These are phyloP conservation scores for Zaprionus ghesquierei DNA, from an alignment of 1,140 invertebrate species.

Conservation along the genomic window DNA sequence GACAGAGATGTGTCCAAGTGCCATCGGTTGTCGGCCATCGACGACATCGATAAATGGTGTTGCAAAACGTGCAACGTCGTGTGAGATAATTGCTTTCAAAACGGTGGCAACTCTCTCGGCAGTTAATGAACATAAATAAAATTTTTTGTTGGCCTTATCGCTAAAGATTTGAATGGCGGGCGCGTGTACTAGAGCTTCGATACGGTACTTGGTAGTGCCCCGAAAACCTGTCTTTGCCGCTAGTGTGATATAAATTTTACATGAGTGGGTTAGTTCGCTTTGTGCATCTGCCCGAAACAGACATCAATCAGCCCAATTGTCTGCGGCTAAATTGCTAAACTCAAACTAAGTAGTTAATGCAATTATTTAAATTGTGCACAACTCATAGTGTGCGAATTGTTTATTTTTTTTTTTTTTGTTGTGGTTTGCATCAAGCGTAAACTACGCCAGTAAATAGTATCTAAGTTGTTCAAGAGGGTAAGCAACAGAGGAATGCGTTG, in stretches of 20 bases:
- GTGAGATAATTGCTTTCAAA: background rate
- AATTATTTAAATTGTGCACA: slow-evolving; percentile 18
- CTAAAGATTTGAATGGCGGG: background rate
- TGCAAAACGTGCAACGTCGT: background rate
- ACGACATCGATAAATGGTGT: background rate
- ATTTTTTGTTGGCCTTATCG: background rate
- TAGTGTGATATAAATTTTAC: background rate
- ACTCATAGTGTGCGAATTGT: background rate
- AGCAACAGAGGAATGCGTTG: slow-evolving; percentile 1
- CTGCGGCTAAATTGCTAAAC: background rate
- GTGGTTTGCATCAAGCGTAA: background rate
- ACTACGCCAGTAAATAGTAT: background rate
- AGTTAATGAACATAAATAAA: background rate
- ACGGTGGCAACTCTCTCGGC: background rate
- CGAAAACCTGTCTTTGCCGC: background rate
- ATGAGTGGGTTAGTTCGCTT: slow-evolving; percentile 1
- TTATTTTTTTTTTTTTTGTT: background rate
- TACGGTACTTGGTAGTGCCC: background rate
- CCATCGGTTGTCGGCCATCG: background rate
- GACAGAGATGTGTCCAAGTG: slow-evolving; percentile 22
- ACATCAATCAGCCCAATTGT: background rate
- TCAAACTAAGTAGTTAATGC: background rate
- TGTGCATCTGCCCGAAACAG: background rate
- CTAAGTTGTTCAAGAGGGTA: background rate
- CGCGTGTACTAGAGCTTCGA: background rate